Evolutionary conservation across 1,140 invertebrate species (phyloP).

Genomic region (Anastrepha ludens): DNA sequence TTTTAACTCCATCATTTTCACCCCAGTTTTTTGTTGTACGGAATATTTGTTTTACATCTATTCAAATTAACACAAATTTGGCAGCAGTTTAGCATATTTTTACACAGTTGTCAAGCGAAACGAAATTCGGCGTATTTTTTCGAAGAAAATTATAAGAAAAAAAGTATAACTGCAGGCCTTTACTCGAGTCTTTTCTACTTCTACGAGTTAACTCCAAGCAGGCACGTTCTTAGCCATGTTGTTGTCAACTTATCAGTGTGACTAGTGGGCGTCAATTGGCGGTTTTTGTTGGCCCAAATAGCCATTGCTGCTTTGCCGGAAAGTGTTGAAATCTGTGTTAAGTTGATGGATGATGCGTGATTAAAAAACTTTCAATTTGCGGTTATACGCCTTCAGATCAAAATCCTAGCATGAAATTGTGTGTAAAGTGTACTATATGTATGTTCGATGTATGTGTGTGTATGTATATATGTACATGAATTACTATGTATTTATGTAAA

Average conservation of each 20-base stretch:
- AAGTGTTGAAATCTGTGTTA: conserved; percentile 34
- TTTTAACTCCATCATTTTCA: not conserved
- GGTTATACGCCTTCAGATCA: not conserved
- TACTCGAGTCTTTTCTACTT: too few species aligned
- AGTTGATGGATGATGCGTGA: conserved; percentile 38
- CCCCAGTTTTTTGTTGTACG: not conserved
- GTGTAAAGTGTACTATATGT: too few species aligned
- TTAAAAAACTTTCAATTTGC: not conserved
- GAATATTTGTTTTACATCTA: not conserved
- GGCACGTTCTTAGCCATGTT: conserved; percentile 1
- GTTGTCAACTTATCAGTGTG: not conserved
- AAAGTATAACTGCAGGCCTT: not conserved
- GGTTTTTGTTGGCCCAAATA: not conserved
- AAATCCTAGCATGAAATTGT: not conserved
- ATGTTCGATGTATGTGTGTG: too few species aligned
- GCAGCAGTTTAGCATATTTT: not conserved
- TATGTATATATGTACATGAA: not conserved
- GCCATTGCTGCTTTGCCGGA: not conserved
- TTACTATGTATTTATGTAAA: not conserved
- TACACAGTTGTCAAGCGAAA: not conserved
- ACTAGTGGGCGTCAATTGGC: not conserved
- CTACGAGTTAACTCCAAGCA: not conserved
- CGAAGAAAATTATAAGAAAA: not conserved
- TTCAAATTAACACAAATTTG: conserved; percentile 19
- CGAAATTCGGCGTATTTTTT: not conserved